Conservation (phyloP, 2,113 vertebrate species). For the Siniperca knerii region DNA sequence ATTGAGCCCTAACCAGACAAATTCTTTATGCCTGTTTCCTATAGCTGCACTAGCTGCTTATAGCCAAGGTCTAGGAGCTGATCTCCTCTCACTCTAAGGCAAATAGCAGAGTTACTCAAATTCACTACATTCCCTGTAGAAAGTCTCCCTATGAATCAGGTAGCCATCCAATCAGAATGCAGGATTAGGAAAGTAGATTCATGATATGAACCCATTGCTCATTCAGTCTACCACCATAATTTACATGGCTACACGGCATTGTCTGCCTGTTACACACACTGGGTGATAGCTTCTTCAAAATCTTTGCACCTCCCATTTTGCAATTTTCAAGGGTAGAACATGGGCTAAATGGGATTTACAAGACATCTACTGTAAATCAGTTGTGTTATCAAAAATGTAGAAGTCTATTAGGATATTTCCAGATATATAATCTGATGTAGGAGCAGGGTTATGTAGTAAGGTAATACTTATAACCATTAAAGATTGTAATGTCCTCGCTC, state of each 20-base stretch:
- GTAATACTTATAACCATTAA: background rate
- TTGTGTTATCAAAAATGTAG: conserved; percentile 19
- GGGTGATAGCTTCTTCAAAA: conserved; percentile 27
- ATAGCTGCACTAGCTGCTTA: conserved; percentile 62
- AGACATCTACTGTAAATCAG: conserved; percentile 1
- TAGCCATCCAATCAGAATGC: conserved; percentile 62
- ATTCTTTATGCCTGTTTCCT: conserved; percentile 68
- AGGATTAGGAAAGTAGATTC: conserved; percentile 57
- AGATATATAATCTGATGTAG: background rate
- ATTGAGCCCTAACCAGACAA: conserved; percentile 67
- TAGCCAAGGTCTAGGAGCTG: conserved; percentile 56
- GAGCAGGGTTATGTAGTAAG: background rate
- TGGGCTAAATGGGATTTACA: conserved; percentile 15
- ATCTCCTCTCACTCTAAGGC: conserved; percentile 55
- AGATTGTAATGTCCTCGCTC: background rate
- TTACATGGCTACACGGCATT: conserved; percentile 60
- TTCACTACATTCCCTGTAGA: conserved; percentile 37
- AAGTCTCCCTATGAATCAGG: conserved; percentile 61
- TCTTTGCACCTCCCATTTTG: conserved; percentile 40
- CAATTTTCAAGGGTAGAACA: conserved; percentile 24
- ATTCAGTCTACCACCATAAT: conserved; percentile 56
- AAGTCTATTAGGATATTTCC: background rate
- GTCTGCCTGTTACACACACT: conserved; percentile 55
- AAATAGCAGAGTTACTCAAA: conserved; percentile 56
- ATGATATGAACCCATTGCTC: conserved; percentile 44